A percentile compares a stretch with the other conserved stretches of the same genome.
These are phyloP conservation scores for Tillus elongatus DNA, from an alignment of 2,888 invertebrate species.

Conservation along the genomic window DNA sequence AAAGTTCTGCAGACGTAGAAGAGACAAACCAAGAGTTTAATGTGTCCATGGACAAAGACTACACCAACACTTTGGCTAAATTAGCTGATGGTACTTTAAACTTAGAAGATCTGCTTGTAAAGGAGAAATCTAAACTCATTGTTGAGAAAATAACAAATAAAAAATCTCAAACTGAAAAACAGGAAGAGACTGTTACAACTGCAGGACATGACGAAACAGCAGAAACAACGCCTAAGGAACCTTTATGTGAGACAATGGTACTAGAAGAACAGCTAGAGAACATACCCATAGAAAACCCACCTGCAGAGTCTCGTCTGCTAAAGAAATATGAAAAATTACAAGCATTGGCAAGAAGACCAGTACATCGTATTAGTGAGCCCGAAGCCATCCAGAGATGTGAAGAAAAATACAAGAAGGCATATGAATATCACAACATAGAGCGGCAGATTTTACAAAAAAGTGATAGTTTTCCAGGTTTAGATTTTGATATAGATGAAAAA, in stretches of 20 bases:
- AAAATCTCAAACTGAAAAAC: conserved; percentile 3
- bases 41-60: no score
- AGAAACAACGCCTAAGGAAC: conserved; percentile 15
- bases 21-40: no score
- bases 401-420: conserved; percentile 21
- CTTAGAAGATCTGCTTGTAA: conserved; percentile 28
- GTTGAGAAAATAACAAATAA: not conserved
- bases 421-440: conserved; percentile 29
- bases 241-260: conserved; percentile 11
- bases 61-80: conserved; percentile 31
- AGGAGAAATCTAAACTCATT: not conserved
- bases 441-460: conserved; percentile 26
- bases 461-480: conserved; percentile 23
- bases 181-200: no score
- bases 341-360: conserved; percentile 28
- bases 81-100: conserved; percentile 31
- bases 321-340: conserved; percentile 29
- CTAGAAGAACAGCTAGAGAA: conserved; percentile 10
- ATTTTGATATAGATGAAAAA: conserved; percentile 20
- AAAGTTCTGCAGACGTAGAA: no score
- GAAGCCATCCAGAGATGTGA: conserved; percentile 24
- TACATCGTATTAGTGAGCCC: conserved; percentile 19
- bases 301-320: no score
- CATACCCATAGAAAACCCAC: no score
- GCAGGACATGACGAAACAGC: conserved; percentile 10